Evolutionary conservation across 2,888 invertebrate genomes (phyloP), one percentile per base, ranked within the genome.

Genomic region (Andrena haemorrhoa): DNA sequence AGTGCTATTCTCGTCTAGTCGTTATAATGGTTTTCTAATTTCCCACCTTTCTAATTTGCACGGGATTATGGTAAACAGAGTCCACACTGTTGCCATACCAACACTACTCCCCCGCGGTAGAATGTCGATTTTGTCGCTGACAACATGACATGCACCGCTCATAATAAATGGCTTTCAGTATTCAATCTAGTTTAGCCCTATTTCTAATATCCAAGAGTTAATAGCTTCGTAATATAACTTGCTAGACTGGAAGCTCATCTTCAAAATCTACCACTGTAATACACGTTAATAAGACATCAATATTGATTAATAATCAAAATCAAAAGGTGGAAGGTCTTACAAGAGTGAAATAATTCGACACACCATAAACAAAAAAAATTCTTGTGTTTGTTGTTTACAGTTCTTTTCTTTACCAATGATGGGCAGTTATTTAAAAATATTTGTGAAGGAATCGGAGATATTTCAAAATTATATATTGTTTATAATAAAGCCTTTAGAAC

Each of bases 161-260:
- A 70, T 70, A 70, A 70, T 70, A 70, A 70, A 58, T 58, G 64
- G 81, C 56, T 80, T 72, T 81, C 35, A 56, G 49, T 56, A 69
- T 60, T 82, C 81, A 65, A 82, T 82, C 70, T 64, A 75, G 75
- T 82, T 82, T 82, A 60, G 74, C 68, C 69, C 82, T 58, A 74
- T 65, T 65, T 16, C 49, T 60, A 65, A 51, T 47, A 26, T 70
- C 35, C 65, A 41, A 51, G 53, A 56, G 47, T 35, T 82, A 75
- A 82, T 82, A 60, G 60, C 75, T 82, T 70, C 47, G 65, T 51
- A 58, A 70, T 70, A 82, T 60, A 26, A 35, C 26, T 16, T 65
- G 41, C 12, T 23, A 51, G 16, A 51, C 33, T 31, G 12, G 29
- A 63, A 10, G 31, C 35, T 51, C 33, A 51, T 33, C 51, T 63